Evolutionary conservation across 64 coral and sea anemone genomes (phyloP), one percentile per base, ranked within the genome.

Genomic region (Hydrozoanthus tunicans): DNA sequence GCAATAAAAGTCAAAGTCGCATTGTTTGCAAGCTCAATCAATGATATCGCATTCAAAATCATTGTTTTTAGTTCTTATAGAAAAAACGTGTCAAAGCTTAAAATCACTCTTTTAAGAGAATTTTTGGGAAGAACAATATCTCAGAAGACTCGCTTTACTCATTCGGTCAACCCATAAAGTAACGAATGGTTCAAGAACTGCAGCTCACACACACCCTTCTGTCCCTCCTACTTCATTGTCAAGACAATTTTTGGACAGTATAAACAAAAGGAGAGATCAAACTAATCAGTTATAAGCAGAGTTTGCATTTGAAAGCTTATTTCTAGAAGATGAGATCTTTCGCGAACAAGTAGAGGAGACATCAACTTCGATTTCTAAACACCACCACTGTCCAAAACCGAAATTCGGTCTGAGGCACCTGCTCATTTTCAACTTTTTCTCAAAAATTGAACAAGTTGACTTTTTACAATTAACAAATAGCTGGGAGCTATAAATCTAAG

Each of bases 21-120:
- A 14, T 85, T 85, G 53, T 69, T 67, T 85, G 23, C 51, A 23
- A 43, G 55, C 51, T 56, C 82, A 70, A 57, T 57, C 5, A 69
- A 43, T 66, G 32, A 84, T 84, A 84, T 84, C 68, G 81, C 51
- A 84, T 62, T 64, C 14, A 52, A 67, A 56, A 24, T 5, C 14
- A 85, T 85, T 69, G 64, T 54, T 51, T 17, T 69, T 85, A 51
- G 3, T n/a, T 85, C 56, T 11, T 43, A 70, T 26, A 43, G 57
- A 63, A 69, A n/a, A 85, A 63, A 85, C 69, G 54, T 17, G 51
- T 55, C 52, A 85, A 70, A n/a, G 23, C 56, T 17, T 55, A 27
- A 59, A 56, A 85, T 85, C 52, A 70, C 7, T 70, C 52, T 56
- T 20, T 53, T 11, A 81, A 58, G 55, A 66, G 14, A 17, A 56